Evolutionary conservation across 2,113 vertebrate species (phyloP).

Genomic region (Epinephelus fuscoguttatus): DNA sequence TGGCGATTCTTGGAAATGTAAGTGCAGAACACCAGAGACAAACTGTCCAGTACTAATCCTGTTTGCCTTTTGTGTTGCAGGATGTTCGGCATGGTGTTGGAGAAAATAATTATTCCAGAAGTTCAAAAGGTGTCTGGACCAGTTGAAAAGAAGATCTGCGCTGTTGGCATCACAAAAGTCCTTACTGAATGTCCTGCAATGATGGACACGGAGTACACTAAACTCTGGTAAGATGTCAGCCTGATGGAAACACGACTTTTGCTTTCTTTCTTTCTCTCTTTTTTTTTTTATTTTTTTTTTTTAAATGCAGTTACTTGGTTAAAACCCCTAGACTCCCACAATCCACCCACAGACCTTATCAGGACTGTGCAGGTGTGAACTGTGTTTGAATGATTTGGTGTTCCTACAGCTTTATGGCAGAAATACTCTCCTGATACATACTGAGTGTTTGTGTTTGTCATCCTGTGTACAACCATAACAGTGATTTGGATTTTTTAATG

Average conservation of each 20-base stretch:
- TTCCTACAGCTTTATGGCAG: neutral
- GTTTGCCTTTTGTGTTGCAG: constrained; percentile 73
- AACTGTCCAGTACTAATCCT: neutral
- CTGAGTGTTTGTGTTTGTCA: neutral
- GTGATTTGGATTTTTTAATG: neutral
- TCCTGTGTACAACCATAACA: neutral
- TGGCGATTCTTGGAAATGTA: neutral
- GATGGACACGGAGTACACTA: constrained; percentile 99
- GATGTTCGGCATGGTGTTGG: constrained; percentile 99
- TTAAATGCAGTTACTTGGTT: neutral
- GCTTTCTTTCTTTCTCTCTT: too few relatives aligned
- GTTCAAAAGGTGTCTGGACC: constrained; percentile 97
- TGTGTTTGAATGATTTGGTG: neutral
- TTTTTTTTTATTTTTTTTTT: neutral
- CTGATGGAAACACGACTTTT: neutral
- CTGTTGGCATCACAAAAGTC: constrained; percentile 96
- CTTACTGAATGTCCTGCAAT: constrained; percentile 96
- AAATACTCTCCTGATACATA: neutral
- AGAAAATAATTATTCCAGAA: constrained; percentile 98
- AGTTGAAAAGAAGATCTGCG: constrained; percentile 98
- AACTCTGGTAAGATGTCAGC: constrained; percentile 89
- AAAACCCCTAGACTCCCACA: neutral
- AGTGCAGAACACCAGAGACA: neutral
- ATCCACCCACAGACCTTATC: neutral
- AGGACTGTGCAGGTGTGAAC: neutral